Conservation (phyloP, 2,797 vertebrate species). For the Chaunax sp. region DNA sequence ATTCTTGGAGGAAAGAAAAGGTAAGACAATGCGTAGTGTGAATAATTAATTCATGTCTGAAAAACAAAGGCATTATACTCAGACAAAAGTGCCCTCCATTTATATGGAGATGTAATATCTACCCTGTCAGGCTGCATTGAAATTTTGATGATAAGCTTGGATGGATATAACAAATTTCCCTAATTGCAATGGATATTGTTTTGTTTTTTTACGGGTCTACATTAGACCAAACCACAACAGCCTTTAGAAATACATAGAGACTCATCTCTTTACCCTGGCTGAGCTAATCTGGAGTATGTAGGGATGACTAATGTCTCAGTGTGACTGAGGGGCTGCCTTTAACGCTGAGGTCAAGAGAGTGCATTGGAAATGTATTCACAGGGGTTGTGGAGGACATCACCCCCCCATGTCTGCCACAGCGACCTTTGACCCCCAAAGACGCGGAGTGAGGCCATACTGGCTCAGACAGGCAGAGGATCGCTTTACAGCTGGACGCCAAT, state of each 20-base stretch:
- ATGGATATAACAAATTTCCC: slow-evolving; percentile 36
- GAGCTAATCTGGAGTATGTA: slow-evolving; percentile 12
- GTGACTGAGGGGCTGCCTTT: slow-evolving; percentile 47
- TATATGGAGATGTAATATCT: slow-evolving; percentile 78
- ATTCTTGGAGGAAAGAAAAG: slow-evolving; percentile 10
- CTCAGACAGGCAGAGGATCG: slow-evolving; percentile 76
- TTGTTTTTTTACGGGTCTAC: slow-evolving; percentile 4
- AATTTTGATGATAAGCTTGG: slow-evolving; percentile 61
- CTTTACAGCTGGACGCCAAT: slow-evolving; percentile 80
- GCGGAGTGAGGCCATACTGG: slow-evolving; percentile 60
- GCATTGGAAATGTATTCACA: slow-evolving; percentile 73
- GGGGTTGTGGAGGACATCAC: slow-evolving; percentile 52
- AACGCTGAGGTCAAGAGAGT: slow-evolving; percentile 56
- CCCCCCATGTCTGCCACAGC: slow-evolving; percentile 53
- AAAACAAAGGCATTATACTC: slow-evolving; percentile 64
- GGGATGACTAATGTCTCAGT: slow-evolving; percentile 44
- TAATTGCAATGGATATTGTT: slow-evolving; percentile 25
- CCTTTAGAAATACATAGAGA: slow-evolving; percentile 10
- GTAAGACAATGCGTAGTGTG: slow-evolving; percentile 28
- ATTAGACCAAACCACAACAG: slow-evolving; percentile 25
- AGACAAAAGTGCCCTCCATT: slow-evolving; percentile 68
- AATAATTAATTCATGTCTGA: slow-evolving; percentile 67
- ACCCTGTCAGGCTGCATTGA: slow-evolving; percentile 52
- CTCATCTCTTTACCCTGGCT: neutral
- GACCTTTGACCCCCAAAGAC: slow-evolving; percentile 70